phyloP scores from a whole-genome alignment of 2,888 invertebrate species.

The Cryptocephalus moraei region DNA sequence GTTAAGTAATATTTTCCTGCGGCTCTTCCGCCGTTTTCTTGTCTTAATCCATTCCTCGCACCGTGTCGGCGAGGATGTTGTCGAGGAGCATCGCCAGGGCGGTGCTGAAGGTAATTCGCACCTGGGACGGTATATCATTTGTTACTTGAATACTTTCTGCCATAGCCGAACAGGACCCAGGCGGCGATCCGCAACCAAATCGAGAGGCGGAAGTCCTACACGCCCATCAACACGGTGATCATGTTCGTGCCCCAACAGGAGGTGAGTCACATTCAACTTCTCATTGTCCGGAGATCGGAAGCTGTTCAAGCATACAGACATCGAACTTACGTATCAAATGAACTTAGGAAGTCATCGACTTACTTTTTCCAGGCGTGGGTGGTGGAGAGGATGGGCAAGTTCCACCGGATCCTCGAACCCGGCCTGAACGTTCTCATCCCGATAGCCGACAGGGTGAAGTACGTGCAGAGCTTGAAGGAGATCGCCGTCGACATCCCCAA shows the following conservation, averaged over 20 bases:
- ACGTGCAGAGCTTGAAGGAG: slow-evolving; percentile 98
- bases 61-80: not conserved
- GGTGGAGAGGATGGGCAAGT: slow-evolving; percentile 97
- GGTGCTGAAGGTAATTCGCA: slow-evolving; percentile 1
- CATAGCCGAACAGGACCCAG: no score
- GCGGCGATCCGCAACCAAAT: not conserved
- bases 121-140: no score
- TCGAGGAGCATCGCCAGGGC: slow-evolving; percentile 5
- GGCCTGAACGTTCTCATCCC: slow-evolving; percentile 90
- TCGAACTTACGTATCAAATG: no score
- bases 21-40: no score
- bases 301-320: no score
- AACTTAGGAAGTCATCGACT: not conserved
- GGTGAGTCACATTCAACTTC: slow-evolving; percentile 40
- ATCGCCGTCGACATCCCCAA: slow-evolving; percentile 98
- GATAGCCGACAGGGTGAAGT: slow-evolving; percentile 83
- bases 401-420: slow-evolving; percentile 84
- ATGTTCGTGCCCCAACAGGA: slow-evolving; percentile 99
- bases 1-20: not conserved
- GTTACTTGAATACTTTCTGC: slow-evolving; percentile 3
- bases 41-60: no score
- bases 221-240: slow-evolving; percentile 83
- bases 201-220: slow-evolving; percentile 32
- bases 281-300: no score
- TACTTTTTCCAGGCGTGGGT: slow-evolving; percentile 73